These are phyloP conservation scores for Gymnodraco acuticeps DNA, from an alignment of 2,797 vertebrate species.

Conservation along the genomic window DNA sequence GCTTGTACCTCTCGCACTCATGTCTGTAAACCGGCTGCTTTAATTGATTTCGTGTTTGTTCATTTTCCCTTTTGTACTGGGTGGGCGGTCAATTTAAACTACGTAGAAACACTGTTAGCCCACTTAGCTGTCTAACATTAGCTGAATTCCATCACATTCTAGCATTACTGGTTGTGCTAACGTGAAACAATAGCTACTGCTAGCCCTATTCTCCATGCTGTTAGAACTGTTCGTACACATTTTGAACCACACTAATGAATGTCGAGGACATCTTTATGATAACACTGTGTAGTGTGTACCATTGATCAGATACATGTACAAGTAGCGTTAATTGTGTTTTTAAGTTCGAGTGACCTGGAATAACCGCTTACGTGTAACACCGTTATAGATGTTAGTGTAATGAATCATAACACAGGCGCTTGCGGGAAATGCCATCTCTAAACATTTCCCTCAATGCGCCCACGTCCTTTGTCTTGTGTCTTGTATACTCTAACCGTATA, in stretches of 20 bases:
- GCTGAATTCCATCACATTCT: slow-evolving; percentile 70
- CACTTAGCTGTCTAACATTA: slow-evolving; percentile 5
- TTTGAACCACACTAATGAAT: too few relatives aligned
- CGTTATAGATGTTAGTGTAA: not conserved
- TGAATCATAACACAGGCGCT: slow-evolving; percentile 1
- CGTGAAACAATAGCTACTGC: slow-evolving; percentile 56
- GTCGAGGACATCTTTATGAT: fast-evolving
- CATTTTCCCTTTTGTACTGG: fast-evolving
- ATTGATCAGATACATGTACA: fast-evolving
- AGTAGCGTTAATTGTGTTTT: fast-evolving
- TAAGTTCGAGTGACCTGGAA: not conserved
- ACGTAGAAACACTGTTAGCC: slow-evolving; percentile 25
- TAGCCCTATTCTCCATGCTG: not conserved
- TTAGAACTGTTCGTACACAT: slow-evolving; percentile 62
- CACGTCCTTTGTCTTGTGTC: slow-evolving; percentile 29
- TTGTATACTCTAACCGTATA: fast-evolving
- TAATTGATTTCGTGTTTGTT: fast-evolving
- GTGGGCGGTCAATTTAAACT: not conserved
- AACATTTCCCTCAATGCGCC: not conserved
- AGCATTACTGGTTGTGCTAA: not conserved
- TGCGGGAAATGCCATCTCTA: slow-evolving; percentile 15
- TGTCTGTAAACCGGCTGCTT: fast-evolving
- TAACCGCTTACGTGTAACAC: not conserved
- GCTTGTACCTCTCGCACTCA: not conserved
- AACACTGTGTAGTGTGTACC: fast-evolving